Base-by-base conservation (phyloP, 2,888 invertebrate species). In the Lasioglossum pauxillum region DNA sequence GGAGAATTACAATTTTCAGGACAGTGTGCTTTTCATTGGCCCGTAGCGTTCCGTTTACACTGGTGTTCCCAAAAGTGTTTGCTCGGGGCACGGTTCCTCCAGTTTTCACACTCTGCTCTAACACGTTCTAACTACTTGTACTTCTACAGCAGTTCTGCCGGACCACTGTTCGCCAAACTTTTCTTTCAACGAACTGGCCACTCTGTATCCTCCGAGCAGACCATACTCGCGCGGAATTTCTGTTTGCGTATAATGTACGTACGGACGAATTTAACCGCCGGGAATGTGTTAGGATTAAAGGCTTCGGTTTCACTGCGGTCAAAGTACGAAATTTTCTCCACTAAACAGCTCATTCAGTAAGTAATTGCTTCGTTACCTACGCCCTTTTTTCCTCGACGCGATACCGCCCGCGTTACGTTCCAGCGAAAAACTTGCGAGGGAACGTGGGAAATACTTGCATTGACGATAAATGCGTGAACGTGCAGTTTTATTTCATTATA, bases 71-170 rank as follows among this genome's bases (percentile, higher is more conserved):
- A 86, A 89, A 90, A 91, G 88, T 86, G 88, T 85, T 84, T 76
- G 91, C 91, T 88, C 81, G 82, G 81, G 86, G 86, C 88, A 84
- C 78, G 86, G 85, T 90, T 83, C 83, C 82, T 86, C 85, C 86
- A 87, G 86, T 89, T 91, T 90, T 91, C 88, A 86, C 90, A 89
- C 90, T 88, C 83, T 49, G 81, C 85, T 84, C 80, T 81, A 88
- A 85, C 85, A 80, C 85, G 85, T 80, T 81, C 89, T 88, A 91
- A 90, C 89, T 81, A 83, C 86, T 88, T 80, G 77, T 85, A 76
- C 86, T 84, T 82, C 89, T 67, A 49, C 78, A 75, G 82, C 79
- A 87, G 87, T 83, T 90, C 80, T 49, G 78, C 64, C 73, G 75
- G 78, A 86, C 83, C 85, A 83, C 67, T 89, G 85, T 89, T 88